A percentile compares a stretch with the other conserved stretches of the same genome.
These are phyloP conservation scores for Hyaena hyaena DNA, from an alignment of 2,113 vertebrate genomes.

Conservation along the genomic window DNA sequence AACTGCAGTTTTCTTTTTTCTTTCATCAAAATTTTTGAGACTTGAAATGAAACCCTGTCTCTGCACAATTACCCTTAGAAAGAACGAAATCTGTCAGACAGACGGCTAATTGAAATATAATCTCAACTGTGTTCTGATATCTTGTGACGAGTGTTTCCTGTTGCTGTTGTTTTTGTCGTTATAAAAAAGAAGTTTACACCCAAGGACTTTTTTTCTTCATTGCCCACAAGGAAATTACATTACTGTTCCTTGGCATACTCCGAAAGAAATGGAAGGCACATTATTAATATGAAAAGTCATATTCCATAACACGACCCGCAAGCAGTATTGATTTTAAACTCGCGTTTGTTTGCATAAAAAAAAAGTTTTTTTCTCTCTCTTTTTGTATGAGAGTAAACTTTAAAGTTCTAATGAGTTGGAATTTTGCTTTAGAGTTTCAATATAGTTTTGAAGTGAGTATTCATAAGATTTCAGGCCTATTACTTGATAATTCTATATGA, in stretches of 20 bases:
- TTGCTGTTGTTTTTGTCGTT: background rate
- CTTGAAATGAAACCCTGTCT: slow-evolving; percentile 52
- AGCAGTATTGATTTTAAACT: background rate
- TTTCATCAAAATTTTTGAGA: slow-evolving; percentile 56
- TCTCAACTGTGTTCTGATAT: background rate
- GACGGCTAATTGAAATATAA: slow-evolving; percentile 53
- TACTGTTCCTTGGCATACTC: background rate
- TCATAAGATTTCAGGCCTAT: background rate
- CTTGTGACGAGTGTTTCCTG: background rate
- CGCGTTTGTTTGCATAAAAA: background rate
- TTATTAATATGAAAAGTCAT: background rate
- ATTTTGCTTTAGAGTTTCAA: background rate
- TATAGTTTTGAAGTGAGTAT: background rate
- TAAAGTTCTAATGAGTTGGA: background rate
- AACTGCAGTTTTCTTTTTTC: slow-evolving; percentile 72
- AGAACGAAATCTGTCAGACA: slow-evolving; percentile 50
- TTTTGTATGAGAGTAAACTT: background rate
- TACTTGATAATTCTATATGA: background rate
- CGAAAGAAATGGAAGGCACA: background rate
- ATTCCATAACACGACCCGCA: background rate
- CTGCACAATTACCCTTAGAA: slow-evolving; percentile 37
- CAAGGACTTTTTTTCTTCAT: slow-evolving; percentile 8
- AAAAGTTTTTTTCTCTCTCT: background rate
- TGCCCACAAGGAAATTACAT: slow-evolving; percentile 48
- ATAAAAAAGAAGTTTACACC: slow-evolving; percentile 55